Percentiles rank a stretch among this genome's conserved stretches.
These are phyloP conservation scores for Chymomyza fuscimana DNA, from an alignment of 2,888 invertebrate species.

Conservation along the genomic window DNA sequence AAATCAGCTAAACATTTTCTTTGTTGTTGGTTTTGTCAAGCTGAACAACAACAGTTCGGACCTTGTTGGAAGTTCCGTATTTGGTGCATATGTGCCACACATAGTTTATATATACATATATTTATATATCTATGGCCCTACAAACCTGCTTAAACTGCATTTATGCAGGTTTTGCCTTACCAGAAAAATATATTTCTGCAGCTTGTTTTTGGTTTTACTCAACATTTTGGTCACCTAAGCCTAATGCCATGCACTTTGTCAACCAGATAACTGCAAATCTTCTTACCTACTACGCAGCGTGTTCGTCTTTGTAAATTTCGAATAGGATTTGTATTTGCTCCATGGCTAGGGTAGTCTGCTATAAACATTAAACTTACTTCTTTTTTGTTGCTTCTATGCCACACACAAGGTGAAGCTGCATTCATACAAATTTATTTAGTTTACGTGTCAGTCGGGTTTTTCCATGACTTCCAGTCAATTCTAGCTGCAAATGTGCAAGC, in stretches of 20 bases:
- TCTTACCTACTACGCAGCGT: slow-evolving; percentile 7
- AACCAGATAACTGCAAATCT: background rate
- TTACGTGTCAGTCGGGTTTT: slow-evolving; percentile 61
- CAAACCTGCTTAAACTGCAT: background rate
- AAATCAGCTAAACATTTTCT: slow-evolving; percentile 40
- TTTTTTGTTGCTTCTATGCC: slow-evolving; percentile 28
- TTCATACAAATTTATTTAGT: slow-evolving; percentile 66
- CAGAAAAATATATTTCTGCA: background rate
- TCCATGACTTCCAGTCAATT: slow-evolving; percentile 8
- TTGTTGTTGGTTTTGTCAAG: slow-evolving; percentile 8
- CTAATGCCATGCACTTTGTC: background rate
- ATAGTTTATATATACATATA: too few species aligned
- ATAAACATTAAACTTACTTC: slow-evolving; percentile 18
- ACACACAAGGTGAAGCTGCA: slow-evolving; percentile 61
- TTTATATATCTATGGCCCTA: background rate
- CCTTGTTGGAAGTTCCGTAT: background rate
- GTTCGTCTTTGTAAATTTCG: slow-evolving; percentile 38
- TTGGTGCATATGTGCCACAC: too few species aligned
- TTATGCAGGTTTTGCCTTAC: background rate
- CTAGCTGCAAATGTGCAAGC: slow-evolving; percentile 21
- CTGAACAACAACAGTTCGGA: background rate
- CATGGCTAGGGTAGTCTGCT: background rate
- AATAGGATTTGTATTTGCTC: slow-evolving; percentile 39
- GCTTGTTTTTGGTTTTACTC: background rate
- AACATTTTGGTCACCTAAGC: background rate